A percentile compares a stretch with the other conserved stretches of the same genome.
Conservation (phyloP, 2,888 invertebrate species). For the Drepana falcataria region DNA sequence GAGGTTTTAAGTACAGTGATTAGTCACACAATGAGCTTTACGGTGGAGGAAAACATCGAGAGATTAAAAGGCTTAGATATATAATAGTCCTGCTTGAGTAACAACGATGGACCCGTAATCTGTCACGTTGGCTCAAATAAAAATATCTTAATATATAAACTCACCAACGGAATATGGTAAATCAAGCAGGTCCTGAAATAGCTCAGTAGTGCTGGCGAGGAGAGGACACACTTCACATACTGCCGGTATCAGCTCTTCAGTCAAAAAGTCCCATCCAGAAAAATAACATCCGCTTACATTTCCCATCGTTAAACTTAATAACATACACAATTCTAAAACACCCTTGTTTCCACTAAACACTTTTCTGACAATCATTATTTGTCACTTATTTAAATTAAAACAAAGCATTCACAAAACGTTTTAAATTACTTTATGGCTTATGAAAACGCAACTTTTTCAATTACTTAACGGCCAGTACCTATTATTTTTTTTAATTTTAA, state of each 20-base stretch:
- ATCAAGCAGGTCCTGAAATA: conserved; percentile 47
- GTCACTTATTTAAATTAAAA: conserved; percentile 16
- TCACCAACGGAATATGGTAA: conserved; percentile 38
- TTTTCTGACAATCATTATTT: conserved; percentile 28
- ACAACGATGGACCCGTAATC: too few species aligned
- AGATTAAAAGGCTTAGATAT: too few species aligned
- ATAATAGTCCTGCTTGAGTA: too few species aligned
- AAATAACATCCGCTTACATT: conserved; percentile 44
- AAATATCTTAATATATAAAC: too few species aligned
- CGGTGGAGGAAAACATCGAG: too few species aligned
- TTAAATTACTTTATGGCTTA: background rate
- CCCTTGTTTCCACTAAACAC: conserved; percentile 24
- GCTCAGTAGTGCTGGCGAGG: conserved; percentile 39
- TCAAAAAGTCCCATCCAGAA: conserved; percentile 52
- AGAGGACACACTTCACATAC: conserved; percentile 52
- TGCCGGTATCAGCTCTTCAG: conserved; percentile 47
- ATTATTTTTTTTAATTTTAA: background rate
- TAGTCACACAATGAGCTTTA: too few species aligned
- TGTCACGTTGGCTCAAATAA: too few species aligned
- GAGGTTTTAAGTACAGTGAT: too few species aligned
- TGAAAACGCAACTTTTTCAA: background rate
- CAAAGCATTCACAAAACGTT: conserved; percentile 6
- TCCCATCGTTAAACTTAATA: conserved; percentile 31
- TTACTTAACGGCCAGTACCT: background rate
- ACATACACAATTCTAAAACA: conserved; percentile 28